phyloP scores from a whole-genome alignment of 2,113 vertebrate species.

The Aramus guarauna region DNA sequence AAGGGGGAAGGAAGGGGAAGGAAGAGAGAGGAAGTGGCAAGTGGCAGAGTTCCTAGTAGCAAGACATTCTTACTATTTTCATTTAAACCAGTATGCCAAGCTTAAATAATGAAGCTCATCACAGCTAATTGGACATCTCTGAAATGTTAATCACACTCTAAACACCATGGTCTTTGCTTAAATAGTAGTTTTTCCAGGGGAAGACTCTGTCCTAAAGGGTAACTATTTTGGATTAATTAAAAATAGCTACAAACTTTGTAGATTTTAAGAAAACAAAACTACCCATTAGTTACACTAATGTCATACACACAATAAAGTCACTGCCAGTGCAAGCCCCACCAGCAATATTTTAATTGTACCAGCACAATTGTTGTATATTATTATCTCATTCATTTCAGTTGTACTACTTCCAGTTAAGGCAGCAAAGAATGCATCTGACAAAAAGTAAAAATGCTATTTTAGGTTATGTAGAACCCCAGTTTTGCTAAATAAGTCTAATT shows the following conservation, averaged over 20 bases:
- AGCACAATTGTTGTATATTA: background rate
- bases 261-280: background rate
- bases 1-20: background rate
- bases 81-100: background rate
- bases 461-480: background rate
- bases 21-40: background rate
- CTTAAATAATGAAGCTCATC: background rate
- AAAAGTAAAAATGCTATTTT: background rate
- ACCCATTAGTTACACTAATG: background rate
- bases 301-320: background rate
- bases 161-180: background rate
- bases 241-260: background rate
- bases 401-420: background rate
- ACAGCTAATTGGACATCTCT: background rate
- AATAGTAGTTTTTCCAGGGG: background rate
- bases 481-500: background rate
- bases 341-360: background rate
- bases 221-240: background rate
- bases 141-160: background rate
- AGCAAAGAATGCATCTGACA: background rate
- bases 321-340: background rate
- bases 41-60: background rate
- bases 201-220: background rate
- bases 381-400: background rate
- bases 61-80: background rate